Evolutionary conservation across 2,113 vertebrate genomes (phyloP), one percentile per base, ranked within the genome.

Genomic region (Helogale parvula): DNA sequence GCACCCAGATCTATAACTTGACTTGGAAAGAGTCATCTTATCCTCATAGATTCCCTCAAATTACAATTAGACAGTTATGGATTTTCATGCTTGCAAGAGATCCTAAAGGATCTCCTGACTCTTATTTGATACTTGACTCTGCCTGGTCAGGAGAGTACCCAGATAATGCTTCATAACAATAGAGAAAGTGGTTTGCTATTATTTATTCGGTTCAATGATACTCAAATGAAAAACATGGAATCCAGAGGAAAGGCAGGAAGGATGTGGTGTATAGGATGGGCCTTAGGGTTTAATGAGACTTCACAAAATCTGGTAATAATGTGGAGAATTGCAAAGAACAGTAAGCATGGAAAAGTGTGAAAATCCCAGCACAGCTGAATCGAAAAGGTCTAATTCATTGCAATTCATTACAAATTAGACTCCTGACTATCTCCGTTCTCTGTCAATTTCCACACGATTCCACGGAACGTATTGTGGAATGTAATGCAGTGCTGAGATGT

Each of bases 1-100:
- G 17, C 45, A 94, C 57, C 96, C 69, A 57, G 45, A 80, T 96
- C 74, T 95, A 35, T 92, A 95, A 90, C 45, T 96, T 94, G 81
- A 91, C 82, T 85, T 82, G 33, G 57, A 83, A 85, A 77, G 31
- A 84, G 25, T 82, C 82, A 65, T 90, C 95, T 41, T 29, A 65
- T 45, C 54, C 90, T 50, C 41, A 12, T 66, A n/a, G 10, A 84
- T 65, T 87, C 52, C 84, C 96, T 96, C 47, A 79, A 90, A 60
- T 92, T 65, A 60, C 38, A 80, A 69, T 82, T 35, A 89, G 77
- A 71, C 19, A 66, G n/a, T 19, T n/a, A 76, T 38, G 25, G 71
- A 88, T 94, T 91, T 87, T 72, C 45, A 16, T 8, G 45, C 41
- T 83, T 31, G 13, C 27, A 72, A 71, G n/a, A 83, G 12, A 15